Evolutionary conservation across 2,797 vertebrate genomes (phyloP).

Genomic region (Momotus momota): DNA sequence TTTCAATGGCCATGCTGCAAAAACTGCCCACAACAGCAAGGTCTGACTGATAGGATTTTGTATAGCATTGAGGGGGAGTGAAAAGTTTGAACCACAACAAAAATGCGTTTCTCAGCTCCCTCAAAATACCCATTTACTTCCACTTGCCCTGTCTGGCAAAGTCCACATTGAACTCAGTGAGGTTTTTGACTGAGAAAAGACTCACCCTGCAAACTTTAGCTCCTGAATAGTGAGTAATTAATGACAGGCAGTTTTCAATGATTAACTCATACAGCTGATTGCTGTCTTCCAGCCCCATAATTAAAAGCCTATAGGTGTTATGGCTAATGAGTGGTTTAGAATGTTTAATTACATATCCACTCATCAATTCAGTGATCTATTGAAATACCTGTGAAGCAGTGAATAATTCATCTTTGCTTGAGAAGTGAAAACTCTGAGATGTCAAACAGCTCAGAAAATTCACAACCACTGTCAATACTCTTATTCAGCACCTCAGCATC

Average conservation of each 20-base stretch:
- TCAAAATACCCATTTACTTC: not conserved
- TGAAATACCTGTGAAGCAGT: constrained; percentile 2
- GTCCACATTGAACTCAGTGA: not conserved
- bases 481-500: not conserved
- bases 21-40: not conserved
- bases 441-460: not conserved
- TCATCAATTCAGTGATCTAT: constrained; percentile 35
- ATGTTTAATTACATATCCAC: constrained; percentile 52
- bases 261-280: constrained; percentile 34
- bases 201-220: not conserved
- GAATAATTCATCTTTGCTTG: constrained; percentile 8
- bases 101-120: not conserved
- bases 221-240: constrained; percentile 5
- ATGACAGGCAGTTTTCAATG: constrained; percentile 45
- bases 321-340: constrained; percentile 46
- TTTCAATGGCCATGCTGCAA: not conserved
- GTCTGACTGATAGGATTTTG: not conserved
- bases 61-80: not conserved
- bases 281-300: constrained; percentile 2
- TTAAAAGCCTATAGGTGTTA: constrained; percentile 58
- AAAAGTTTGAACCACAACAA: not conserved
- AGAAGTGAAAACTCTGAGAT: constrained; percentile 7
- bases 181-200: not conserved
- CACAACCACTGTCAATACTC: not conserved
- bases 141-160: not conserved